Evolutionary conservation across 2,888 invertebrate species (phyloP).

Genomic region (Drosophila testacea): DNA sequence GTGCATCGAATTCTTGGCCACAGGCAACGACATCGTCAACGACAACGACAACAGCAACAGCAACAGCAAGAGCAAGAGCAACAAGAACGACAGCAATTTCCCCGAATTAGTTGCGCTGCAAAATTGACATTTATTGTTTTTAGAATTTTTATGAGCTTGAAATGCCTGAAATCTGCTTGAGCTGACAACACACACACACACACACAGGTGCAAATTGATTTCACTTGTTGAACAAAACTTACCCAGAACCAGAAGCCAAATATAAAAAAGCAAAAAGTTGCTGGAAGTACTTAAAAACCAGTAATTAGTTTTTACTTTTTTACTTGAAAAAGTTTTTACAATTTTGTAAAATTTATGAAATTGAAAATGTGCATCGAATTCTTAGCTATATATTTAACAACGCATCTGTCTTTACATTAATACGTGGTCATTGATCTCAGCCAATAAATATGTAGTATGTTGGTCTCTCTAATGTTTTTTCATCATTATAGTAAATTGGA

Average conservation of each 20-base stretch:
- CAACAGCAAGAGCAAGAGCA: not conserved
- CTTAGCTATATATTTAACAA: not conserved
- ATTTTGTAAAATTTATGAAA: not conserved
- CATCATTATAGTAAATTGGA: slow-evolving; percentile 1
- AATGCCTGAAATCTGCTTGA: slow-evolving; percentile 24
- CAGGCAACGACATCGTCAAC: slow-evolving; percentile 22
- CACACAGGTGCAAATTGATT: slow-evolving; percentile 44
- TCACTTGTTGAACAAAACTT: slow-evolving; percentile 10
- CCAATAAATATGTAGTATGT: not conserved
- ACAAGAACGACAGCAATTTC: slow-evolving; percentile 13
- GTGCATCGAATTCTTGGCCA: slow-evolving; percentile 41
- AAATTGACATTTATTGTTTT: slow-evolving; percentile 79
- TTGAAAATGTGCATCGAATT: not conserved
- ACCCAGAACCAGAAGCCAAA: too few species aligned
- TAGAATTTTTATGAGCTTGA: slow-evolving; percentile 66
- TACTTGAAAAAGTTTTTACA: not conserved
- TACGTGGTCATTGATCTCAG: not conserved
- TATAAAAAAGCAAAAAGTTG: too few species aligned
- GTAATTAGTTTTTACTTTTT: slow-evolving; percentile 2
- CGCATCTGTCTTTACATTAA: not conserved
- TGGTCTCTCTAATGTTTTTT: not conserved
- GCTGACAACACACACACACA: slow-evolving; percentile 1
- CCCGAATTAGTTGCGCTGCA: slow-evolving; percentile 65
- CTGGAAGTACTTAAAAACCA: not conserved
- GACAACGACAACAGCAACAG: slow-evolving; percentile 10